Conservation (phyloP, 2,113 vertebrate species). For the Scatophagus argus region DNA sequence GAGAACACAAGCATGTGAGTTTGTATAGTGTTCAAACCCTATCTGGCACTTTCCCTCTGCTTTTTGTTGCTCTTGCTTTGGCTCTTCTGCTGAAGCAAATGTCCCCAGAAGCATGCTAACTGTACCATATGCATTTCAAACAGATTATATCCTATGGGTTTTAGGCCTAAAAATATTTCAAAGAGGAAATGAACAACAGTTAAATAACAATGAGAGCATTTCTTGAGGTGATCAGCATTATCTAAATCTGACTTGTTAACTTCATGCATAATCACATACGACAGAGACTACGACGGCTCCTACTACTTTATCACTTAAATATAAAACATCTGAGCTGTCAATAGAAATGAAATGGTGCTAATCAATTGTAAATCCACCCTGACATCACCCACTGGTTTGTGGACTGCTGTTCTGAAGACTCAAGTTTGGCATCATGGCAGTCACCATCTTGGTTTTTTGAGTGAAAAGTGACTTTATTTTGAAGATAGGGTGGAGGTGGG, state of each 20-base stretch:
- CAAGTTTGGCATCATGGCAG: too few relatives aligned
- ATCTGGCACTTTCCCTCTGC: slow-evolving; percentile 18
- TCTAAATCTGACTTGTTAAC: slow-evolving; percentile 24
- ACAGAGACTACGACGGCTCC: neutral
- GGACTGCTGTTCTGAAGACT: too few relatives aligned
- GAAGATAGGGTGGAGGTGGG: too few relatives aligned
- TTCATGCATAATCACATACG: neutral
- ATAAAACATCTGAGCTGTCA: neutral
- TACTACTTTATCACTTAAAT: neutral
- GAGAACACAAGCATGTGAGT: slow-evolving; percentile 47
- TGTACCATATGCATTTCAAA: slow-evolving; percentile 56
- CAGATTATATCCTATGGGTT: slow-evolving; percentile 20
- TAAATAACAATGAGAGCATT: slow-evolving; percentile 38
- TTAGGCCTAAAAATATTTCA: slow-evolving; percentile 55
- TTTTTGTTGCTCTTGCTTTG: slow-evolving; percentile 29
- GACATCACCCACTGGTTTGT: too few relatives aligned
- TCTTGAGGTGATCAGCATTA: slow-evolving; percentile 46
- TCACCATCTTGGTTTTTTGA: too few relatives aligned
- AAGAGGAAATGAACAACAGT: slow-evolving; percentile 53
- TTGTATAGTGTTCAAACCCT: slow-evolving; percentile 46
- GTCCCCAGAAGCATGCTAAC: slow-evolving; percentile 47
- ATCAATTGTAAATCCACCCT: too few relatives aligned
- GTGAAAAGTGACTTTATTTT: too few relatives aligned
- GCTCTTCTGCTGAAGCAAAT: slow-evolving; percentile 23
- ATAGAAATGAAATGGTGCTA: neutral